These are phyloP conservation scores for Schizaphis graminum DNA, from an alignment of 2,888 invertebrate species.

Conservation along the genomic window DNA sequence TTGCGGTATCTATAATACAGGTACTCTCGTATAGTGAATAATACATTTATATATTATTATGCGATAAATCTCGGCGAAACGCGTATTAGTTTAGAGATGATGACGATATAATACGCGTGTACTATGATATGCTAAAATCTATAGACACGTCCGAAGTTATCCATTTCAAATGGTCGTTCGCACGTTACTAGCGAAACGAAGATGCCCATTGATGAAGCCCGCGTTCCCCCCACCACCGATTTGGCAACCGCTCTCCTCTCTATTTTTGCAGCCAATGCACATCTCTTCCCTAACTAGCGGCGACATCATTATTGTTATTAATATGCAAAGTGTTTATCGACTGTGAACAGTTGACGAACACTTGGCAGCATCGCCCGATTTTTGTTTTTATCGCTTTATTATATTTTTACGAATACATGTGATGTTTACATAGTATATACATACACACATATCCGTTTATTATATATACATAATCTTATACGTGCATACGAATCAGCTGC, in stretches of 20 bases:
- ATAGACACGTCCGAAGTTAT: conserved; percentile 38
- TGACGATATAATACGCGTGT: neutral
- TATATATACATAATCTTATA: neutral
- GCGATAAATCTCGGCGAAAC: neutral
- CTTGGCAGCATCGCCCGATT: conserved; percentile 43
- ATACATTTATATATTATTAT: neutral
- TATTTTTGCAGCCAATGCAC: conserved; percentile 42
- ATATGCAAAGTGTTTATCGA: conserved; percentile 58
- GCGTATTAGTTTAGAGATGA: neutral
- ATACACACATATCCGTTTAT: neutral
- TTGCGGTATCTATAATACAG: neutral
- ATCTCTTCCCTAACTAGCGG: conserved; percentile 36
- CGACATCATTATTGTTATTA: conserved; percentile 40
- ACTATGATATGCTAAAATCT: neutral
- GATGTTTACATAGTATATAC: too few species aligned
- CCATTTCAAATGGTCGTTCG: conserved; percentile 57
- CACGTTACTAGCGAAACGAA: conserved; percentile 56
- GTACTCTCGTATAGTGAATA: neutral
- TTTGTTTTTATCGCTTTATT: conserved; percentile 33
- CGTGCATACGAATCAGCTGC: neutral
- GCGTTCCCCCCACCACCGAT: neutral
- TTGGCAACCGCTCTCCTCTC: conserved; percentile 41
- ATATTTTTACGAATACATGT: neutral
- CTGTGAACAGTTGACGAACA: conserved; percentile 59
- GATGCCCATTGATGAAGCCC: conserved; percentile 27